phyloP scores from a whole-genome alignment of 2,113 vertebrate species.

The Dasyprocta punctata region DNA sequence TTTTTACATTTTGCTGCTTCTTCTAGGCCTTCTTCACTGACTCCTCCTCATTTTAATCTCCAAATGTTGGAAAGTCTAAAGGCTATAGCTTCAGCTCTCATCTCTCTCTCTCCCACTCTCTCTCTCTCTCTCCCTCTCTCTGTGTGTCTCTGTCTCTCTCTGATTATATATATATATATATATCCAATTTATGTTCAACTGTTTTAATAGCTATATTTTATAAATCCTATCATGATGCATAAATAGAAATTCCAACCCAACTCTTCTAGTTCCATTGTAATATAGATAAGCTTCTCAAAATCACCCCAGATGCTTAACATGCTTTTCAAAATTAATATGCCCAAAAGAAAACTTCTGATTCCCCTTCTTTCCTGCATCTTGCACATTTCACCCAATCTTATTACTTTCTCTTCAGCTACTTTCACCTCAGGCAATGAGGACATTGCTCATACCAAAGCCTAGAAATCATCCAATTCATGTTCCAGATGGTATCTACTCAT shows the following conservation, averaged over 20 bases:
- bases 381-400: background rate
- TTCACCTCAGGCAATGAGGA: background rate
- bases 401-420: background rate
- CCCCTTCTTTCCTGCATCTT: background rate
- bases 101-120: background rate
- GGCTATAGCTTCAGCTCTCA: background rate
- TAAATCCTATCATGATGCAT: background rate
- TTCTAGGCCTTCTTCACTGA: background rate
- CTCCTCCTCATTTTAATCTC: background rate
- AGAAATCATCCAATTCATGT: background rate
- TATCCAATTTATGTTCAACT: background rate
- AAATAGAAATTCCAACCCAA: background rate
- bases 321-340: background rate
- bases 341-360: background rate
- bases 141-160: background rate
- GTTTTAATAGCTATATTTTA: background rate
- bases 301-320: background rate
- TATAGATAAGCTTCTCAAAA: slow-evolving; percentile 35
- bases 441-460: background rate
- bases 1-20: background rate
- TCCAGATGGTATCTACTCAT: background rate
- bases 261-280: background rate
- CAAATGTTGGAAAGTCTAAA: background rate
- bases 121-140: background rate
- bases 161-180: background rate